Evolutionary conservation across 2,888 invertebrate genomes (phyloP), one percentile per base, ranked within the genome.

Genomic region (Epinotia bilunana): DNA sequence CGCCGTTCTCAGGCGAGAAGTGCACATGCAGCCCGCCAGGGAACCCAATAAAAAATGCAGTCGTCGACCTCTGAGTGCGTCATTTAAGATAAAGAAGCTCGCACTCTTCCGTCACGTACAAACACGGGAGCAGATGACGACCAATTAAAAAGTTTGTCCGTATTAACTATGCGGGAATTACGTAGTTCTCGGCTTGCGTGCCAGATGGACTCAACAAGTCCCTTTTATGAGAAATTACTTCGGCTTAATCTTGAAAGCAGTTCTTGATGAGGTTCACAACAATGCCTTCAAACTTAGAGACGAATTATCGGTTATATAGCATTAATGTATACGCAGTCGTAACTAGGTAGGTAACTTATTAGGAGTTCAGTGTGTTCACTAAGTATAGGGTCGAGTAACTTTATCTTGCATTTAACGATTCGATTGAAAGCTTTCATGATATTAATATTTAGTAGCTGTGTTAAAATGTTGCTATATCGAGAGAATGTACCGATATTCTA

Each of bases 121-220:
- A 81, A 80, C 79, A 84, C 83, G 81, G 90, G 88, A 88, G 89
- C 92, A 92, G 92, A 92, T 93, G 93, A 91, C 87, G 89, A 87
- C 84, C 92, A 92, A 93, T 94, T 92, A 93, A 91, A 92, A 91
- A 93, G 92, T 92, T 93, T 89, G 87, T 88, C 80, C 87, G 87
- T 84, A 90, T 92, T 91, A 92, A 91, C 91, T 91, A 91, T 89
- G 89, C 90, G 89, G 87, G 90, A 90, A 89, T 89, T 88, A 53
- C 53, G n/a, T 53, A 89, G 88, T 88, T 87, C 81, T 77, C 82
- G 82, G 82, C 85, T 87, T 87, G 89, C 87, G 86, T 85, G 88
- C 90, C 92, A 91, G 90, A 92, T 93, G 92, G 85, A 90, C 85
- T 85, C 85, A 85, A 87, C 84, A 84, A 88, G 86, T 86, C 86